These are phyloP conservation scores for Nothura maculosa DNA, from an alignment of 2,797 vertebrate genomes.

Conservation along the genomic window DNA sequence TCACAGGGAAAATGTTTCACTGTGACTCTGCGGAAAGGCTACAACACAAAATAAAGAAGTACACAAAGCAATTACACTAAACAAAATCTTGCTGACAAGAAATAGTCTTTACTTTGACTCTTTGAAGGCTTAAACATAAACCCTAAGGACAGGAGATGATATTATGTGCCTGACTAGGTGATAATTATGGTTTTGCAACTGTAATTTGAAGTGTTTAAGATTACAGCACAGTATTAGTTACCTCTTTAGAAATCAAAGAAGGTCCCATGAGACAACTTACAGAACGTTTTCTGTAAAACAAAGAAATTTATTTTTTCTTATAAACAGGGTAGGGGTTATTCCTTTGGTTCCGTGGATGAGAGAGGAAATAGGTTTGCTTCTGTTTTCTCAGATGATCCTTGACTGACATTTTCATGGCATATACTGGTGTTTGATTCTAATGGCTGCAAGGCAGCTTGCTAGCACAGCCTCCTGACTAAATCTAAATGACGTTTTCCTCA, in stretches of 20 bases:
- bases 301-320: background rate
- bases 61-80: background rate
- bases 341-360: background rate
- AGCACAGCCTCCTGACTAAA: constrained; percentile 4
- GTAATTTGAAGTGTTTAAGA: background rate
- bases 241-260: background rate
- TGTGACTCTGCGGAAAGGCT: background rate
- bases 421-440: background rate
- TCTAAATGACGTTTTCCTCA: background rate
- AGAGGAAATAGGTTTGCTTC: background rate
- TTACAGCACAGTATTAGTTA: background rate
- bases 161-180: background rate
- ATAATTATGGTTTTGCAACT: background rate
- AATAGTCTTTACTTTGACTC: background rate
- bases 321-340: background rate
- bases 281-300: background rate
- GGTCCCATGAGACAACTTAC: background rate
- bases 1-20: background rate
- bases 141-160: background rate
- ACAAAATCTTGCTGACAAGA: background rate
- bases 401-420: background rate
- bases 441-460: background rate
- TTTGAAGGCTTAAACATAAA: background rate
- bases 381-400: constrained; percentile 2
- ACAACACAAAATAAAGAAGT: background rate